Evolutionary conservation across 2,113 vertebrate species (phyloP).

Genomic region (Todiramphus chloris): DNA sequence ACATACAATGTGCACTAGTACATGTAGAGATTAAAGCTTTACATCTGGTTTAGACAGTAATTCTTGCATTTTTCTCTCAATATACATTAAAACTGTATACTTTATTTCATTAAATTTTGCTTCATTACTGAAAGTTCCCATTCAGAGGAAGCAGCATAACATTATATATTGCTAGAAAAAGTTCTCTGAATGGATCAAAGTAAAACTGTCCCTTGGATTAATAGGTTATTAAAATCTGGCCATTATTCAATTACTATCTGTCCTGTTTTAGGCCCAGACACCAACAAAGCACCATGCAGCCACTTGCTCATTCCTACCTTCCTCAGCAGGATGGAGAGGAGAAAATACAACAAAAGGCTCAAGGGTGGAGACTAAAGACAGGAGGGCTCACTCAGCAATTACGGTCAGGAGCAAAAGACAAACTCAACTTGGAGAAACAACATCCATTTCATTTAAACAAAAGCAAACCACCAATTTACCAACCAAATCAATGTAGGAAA

Average conservation of each 20-base stretch:
- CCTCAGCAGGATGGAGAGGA: background rate
- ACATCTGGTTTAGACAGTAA: background rate
- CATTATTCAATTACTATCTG: background rate
- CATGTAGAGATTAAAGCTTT: background rate
- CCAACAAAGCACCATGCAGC: background rate
- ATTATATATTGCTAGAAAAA: background rate
- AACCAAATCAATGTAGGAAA: background rate
- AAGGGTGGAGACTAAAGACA: background rate
- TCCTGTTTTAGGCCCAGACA: background rate
- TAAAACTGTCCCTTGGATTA: background rate
- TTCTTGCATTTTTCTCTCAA: background rate
- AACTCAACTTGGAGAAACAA: background rate
- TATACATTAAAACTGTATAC: background rate
- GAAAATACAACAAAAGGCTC: background rate
- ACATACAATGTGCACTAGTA: background rate
- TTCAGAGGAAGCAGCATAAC: background rate
- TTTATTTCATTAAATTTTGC: background rate
- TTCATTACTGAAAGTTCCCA: background rate
- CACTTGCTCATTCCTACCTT: background rate
- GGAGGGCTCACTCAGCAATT: no score
- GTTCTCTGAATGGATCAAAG: background rate
- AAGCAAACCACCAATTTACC: background rate
- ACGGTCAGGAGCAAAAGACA: background rate
- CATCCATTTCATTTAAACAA: background rate
- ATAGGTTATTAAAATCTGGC: background rate